phyloP scores from a whole-genome alignment of 64 coral and sea anemone species.

The Hydrozoanthus tunicans region DNA sequence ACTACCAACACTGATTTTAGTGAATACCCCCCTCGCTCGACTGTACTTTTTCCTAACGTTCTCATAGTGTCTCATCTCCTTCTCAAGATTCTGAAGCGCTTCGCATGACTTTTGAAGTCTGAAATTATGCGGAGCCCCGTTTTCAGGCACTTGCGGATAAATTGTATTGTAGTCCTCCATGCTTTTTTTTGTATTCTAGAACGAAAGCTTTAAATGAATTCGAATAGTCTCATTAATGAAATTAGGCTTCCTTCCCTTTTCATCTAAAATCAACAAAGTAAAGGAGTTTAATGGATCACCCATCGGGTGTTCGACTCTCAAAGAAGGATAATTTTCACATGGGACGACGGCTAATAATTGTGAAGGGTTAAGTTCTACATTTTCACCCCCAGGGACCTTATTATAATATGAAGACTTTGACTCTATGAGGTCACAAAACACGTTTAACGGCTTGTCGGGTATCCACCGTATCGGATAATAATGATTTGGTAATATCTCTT shows the following conservation, averaged over 20 bases:
- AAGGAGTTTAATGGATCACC: background rate
- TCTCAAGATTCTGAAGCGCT: slow-evolving; percentile 53
- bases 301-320: background rate
- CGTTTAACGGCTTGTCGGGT: slow-evolving; percentile 12
- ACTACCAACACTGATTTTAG: slow-evolving; percentile 47
- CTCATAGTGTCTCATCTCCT: slow-evolving; percentile 66
- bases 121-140: background rate
- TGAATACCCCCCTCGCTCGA: slow-evolving; percentile 51
- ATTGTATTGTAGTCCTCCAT: slow-evolving; percentile 27
- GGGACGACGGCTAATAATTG: slow-evolving; percentile 22
- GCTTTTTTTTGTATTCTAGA: slow-evolving; percentile 13
- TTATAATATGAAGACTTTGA: slow-evolving; percentile 39
- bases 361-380: slow-evolving; percentile 39
- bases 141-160: slow-evolving; percentile 38
- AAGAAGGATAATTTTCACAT: slow-evolving; percentile 4
- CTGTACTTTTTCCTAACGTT: slow-evolving; percentile 74
- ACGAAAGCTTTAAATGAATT: slow-evolving; percentile 18
- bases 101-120: slow-evolving; percentile 70
- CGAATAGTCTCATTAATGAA: slow-evolving; percentile 22
- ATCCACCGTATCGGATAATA: slow-evolving; percentile 30
- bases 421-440: slow-evolving; percentile 44
- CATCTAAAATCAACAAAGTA: slow-evolving; percentile 38
- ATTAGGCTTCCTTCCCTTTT: slow-evolving; percentile 39
- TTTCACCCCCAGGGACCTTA: background rate
- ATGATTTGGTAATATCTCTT: slow-evolving; percentile 10